Evolutionary conservation across 1,140 invertebrate species (phyloP).

Genomic region (Sminthurides bifidus): DNA sequence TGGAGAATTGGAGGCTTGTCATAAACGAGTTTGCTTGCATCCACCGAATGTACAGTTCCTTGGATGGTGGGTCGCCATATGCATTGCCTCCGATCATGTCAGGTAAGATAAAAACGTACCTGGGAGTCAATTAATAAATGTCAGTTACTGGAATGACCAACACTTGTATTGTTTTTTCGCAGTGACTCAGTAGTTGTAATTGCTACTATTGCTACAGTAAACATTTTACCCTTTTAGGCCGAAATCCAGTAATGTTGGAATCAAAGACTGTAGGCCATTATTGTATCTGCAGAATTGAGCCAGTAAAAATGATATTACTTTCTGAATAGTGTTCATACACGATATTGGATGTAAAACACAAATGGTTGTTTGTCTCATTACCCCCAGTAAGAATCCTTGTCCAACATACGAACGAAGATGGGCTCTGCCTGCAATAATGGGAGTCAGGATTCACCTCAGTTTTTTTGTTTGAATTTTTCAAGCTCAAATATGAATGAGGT

Average conservation of each 20-base stretch:
- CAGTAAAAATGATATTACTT: too few relatives aligned
- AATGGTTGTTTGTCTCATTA: background rate
- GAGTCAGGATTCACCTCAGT: background rate
- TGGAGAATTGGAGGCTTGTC: conserved; percentile 77
- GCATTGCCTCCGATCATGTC: conserved; percentile 89
- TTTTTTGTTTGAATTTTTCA: background rate
- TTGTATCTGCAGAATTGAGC: conserved; percentile 58
- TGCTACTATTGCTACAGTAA: background rate
- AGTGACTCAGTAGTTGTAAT: background rate
- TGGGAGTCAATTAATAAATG: background rate
- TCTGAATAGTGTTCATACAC: too few relatives aligned
- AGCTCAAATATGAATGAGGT: background rate
- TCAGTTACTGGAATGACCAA: background rate
- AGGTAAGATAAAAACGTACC: conserved; percentile 58
- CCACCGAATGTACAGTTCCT: conserved; percentile 83
- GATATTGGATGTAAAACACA: too few relatives aligned
- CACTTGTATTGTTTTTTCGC: too few relatives aligned
- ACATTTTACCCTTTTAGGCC: conserved; percentile 1
- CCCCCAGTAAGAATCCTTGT: conserved; percentile 52
- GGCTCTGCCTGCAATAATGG: conserved; percentile 32
- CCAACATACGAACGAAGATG: conserved; percentile 76
- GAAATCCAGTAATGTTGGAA: conserved; percentile 57
- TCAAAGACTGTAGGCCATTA: conserved; percentile 62
- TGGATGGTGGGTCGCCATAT: conserved; percentile 40
- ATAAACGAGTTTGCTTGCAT: conserved; percentile 74